Conservation (phyloP, 2,888 invertebrate species). For the Platycheirus rosarum region DNA sequence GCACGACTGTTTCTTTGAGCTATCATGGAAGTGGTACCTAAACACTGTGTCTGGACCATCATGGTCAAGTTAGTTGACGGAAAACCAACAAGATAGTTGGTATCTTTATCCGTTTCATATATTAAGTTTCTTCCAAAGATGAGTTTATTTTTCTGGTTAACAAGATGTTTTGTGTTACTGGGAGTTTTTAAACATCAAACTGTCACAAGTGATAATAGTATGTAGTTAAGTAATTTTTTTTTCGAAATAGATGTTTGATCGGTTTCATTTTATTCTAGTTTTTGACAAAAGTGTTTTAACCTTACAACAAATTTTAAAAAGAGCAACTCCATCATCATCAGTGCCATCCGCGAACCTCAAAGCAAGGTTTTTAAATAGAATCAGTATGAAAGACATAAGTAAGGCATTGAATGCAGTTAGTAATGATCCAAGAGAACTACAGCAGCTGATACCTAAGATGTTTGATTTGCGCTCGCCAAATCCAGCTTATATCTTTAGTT, state of each 20-base stretch:
- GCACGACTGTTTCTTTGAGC: background rate
- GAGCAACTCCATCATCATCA: background rate
- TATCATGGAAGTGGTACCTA: background rate
- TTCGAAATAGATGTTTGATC: too few relatives aligned
- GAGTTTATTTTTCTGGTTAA: slow-evolving; percentile 5
- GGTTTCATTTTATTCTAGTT: slow-evolving; percentile 14
- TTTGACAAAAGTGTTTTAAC: slow-evolving; percentile 26
- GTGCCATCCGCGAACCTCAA: background rate
- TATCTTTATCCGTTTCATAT: background rate
- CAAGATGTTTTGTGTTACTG: slow-evolving; percentile 8
- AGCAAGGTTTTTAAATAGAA: slow-evolving; percentile 6
- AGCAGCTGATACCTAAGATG: slow-evolving; percentile 78
- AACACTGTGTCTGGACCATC: background rate
- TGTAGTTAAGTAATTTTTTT: background rate
- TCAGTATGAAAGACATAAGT: slow-evolving; percentile 77
- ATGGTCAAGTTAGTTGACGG: slow-evolving; percentile 35
- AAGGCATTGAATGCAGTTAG: slow-evolving; percentile 78
- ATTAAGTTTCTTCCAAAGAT: slow-evolving; percentile 27
- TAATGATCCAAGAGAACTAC: slow-evolving; percentile 76
- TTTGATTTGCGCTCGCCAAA: slow-evolving; percentile 77
- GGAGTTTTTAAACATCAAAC: slow-evolving; percentile 18
- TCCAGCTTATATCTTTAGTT: slow-evolving; percentile 78
- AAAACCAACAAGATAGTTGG: slow-evolving; percentile 26
- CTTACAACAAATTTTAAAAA: slow-evolving; percentile 2
- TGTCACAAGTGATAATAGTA: slow-evolving; percentile 26